A percentile compares a stretch with the other conserved stretches of the same genome.
Conservation (phyloP, 2,888 invertebrate genomes). For the Ichneumoninae sp. region DNA sequence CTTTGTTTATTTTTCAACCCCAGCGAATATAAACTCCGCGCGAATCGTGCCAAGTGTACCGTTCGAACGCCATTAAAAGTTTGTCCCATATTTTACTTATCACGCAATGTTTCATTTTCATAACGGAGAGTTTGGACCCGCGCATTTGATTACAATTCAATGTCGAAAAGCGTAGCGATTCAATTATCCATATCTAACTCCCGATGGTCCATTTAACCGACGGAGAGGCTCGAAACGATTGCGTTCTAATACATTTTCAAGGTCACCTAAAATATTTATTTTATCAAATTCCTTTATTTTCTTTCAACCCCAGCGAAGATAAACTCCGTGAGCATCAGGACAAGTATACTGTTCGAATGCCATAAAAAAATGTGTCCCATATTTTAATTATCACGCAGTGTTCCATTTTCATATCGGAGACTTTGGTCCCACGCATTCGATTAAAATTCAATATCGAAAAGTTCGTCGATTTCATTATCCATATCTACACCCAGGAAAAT, state of each 20-base stretch:
- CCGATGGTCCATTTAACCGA: neutral
- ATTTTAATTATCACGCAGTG: neutral
- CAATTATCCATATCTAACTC: too few relatives aligned
- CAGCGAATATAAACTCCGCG: neutral
- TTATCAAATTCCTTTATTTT: conserved; percentile 4
- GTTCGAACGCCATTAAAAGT: neutral
- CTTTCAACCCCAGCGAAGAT: neutral
- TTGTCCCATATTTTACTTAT: neutral
- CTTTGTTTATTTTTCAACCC: neutral
- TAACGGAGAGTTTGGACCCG: neutral
- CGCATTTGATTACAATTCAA: neutral
- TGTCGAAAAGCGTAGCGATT: neutral
- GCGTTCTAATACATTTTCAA: neutral
- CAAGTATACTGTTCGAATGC: neutral
- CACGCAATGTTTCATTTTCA: neutral
- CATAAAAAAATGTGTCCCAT: neutral
- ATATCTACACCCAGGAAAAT: too few relatives aligned
- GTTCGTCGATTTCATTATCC: neutral
- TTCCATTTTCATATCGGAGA: neutral
- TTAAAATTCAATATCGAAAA: neutral
- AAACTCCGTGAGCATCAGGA: too few relatives aligned
- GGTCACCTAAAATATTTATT: neutral
- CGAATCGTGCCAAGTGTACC: too few relatives aligned
- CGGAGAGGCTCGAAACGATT: neutral
- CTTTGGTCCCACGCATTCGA: neutral